Base-by-base conservation (phyloP, 2,888 invertebrate species). In the Plebejus anna region DNA sequence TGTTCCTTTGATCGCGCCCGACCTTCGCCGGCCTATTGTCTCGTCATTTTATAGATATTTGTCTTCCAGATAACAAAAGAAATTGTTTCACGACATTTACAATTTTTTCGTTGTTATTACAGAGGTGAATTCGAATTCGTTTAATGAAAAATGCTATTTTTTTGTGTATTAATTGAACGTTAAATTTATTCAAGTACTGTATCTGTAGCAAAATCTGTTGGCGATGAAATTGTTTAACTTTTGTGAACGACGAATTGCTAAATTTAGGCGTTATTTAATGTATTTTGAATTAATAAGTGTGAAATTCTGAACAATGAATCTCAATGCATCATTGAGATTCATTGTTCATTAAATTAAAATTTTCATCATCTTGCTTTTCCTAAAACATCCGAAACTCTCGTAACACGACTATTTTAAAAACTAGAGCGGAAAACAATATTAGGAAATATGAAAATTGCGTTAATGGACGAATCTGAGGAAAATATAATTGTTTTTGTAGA, bases 401-500 rank as follows among this genome's bases (percentile, higher is more conserved):
- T 11, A 2, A 47, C 47, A 47, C 11, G 47, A 47, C 0, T 9
- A 2, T 11, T 2, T 16, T 16, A 55, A 55, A 55, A 55, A 16
- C 55, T 55, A 55, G 4, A 55, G 16, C 55, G 1, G 1, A 66
- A 66, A 13, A 66, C 6, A 66, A 66, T 4, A 66, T 4, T 11
- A 22, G 32, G 0, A 32, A 32, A 55, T 55, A 4, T 4, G 55
- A 55, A 13, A 9, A 2, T 42, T 9, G 13, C 66, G 11, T 66
- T 66, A 66, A 66, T 59, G 66, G 66, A 51, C 32, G 2, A 22
- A 22, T 72, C 22, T 72, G 13, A 22, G n/a, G 28, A 28, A 4
- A 82, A 81, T 83, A 84, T 86, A 84, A 86, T 87, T 88, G 88
- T 89, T 87, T 86, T 84, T 87, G 77, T 82, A 86, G 83, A 83